Base-by-base conservation (phyloP, 2,888 invertebrate species). In the Netelia fuscicornis region DNA sequence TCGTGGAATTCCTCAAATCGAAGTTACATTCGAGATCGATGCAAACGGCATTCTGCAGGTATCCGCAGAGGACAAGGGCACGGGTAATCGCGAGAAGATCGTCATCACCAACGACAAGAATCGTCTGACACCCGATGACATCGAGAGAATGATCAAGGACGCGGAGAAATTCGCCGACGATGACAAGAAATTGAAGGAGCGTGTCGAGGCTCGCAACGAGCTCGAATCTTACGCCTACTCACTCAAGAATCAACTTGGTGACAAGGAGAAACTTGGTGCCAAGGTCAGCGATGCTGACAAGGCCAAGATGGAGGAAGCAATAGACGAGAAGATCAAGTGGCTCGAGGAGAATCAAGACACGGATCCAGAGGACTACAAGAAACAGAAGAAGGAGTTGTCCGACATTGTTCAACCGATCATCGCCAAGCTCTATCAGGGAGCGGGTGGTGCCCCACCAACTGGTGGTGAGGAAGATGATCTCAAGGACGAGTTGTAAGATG, bases 141-240 rank as follows among this genome's bases (percentile, higher is more conserved):
- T 99, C 89, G 99, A 99, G 93, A 96, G 98, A 86, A 99, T 99
- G 99, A 99, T 99, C 94, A 98, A 98, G 94, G 99, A 99, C 93
- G 99, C 99, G 0, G 99, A 99, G 95, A 98, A 98, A 94, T 99
- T 99, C 94, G 98, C 99, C 20, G 99, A 99, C 92, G 99, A 99
- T 89, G 99, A 99, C 94, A 99, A 99, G 95, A 98, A 98, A 94
- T 95, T 98, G 88, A 98, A 98, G 95, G 98, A 99, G 94, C 96
- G 97, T 74, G 98, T 99, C 2, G 99, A 99, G 93, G 97, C 99
- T 2, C 96, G 98, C 88, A 99, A 99, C 94, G 99, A 99, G 93
- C 95, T 99, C 77, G 99, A 99, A 94, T 98, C 98, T 81, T 99
- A 99, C 91, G 98, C 98, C 0, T 99, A 99, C 95, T 98, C 98